Conservation (phyloP, 2,113 vertebrate species). For the Amphiprion ocellaris region DNA sequence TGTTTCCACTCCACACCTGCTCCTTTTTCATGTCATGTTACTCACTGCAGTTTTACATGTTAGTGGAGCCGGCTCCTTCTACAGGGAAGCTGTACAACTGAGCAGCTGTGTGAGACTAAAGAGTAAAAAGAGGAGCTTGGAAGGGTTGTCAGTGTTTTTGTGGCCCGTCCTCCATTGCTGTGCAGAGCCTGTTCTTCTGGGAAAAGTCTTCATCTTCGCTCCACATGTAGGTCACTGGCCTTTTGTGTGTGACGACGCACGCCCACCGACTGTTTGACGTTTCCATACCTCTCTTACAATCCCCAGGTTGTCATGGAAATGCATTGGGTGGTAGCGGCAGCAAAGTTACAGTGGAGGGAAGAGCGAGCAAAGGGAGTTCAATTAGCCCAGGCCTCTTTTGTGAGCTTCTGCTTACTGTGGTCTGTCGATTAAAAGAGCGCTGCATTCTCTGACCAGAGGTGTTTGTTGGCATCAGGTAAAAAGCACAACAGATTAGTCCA, state of each 20-base stretch:
- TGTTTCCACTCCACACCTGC: background rate
- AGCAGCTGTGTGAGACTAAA: constrained; percentile 45
- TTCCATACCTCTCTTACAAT: constrained; percentile 83
- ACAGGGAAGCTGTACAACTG: constrained; percentile 2
- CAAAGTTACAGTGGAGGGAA: constrained; percentile 73
- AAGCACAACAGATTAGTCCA: constrained; percentile 42
- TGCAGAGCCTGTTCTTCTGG: constrained; percentile 70
- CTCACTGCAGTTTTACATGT: constrained; percentile 1
- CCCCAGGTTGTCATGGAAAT: constrained; percentile 85
- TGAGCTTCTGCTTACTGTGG: constrained; percentile 57
- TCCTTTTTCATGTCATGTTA: constrained; percentile 1
- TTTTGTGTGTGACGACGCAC: constrained; percentile 78
- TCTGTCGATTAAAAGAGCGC: constrained; percentile 63
- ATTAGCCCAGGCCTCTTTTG: constrained; percentile 76
- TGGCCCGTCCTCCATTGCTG: constrained; percentile 35
- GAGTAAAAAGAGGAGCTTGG: background rate
- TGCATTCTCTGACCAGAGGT: constrained; percentile 36
- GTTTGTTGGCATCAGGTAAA: constrained; percentile 57
- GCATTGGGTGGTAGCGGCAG: constrained; percentile 64
- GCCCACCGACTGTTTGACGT: constrained; percentile 83
- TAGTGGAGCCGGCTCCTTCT: background rate
- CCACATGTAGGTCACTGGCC: constrained; percentile 78
- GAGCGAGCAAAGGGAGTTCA: constrained; percentile 69
- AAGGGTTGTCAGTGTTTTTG: constrained; percentile 30
- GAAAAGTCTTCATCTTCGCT: constrained; percentile 76